Percentiles rank a stretch among this genome's conserved stretches.
Evolutionary conservation across 2,113 vertebrate species (phyloP).

Genomic region (Phoenicopterus ruber): DNA sequence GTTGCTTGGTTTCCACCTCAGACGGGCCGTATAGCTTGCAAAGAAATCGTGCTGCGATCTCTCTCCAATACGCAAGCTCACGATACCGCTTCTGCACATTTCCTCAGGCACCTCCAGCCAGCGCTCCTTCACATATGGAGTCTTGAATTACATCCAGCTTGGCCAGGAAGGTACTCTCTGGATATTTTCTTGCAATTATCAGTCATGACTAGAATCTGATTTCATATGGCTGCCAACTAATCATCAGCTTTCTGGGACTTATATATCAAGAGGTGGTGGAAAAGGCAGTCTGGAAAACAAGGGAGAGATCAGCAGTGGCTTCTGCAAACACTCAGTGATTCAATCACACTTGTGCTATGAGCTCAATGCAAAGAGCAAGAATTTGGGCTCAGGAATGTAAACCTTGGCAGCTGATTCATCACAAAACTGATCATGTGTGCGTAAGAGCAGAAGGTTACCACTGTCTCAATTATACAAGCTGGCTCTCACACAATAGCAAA

Average conservation of each 20-base stretch:
- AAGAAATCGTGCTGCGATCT: not conserved
- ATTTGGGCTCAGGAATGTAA: not conserved
- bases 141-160: not conserved
- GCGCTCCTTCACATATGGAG: not conserved
- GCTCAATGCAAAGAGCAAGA: not conserved
- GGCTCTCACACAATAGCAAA: not conserved
- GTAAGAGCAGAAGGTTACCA: not conserved
- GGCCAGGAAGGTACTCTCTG: not conserved
- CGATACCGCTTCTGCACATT: accelerated
- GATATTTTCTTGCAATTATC: conserved; percentile 14
- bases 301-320: not conserved
- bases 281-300: not conserved
- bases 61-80: not conserved
- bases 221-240: not conserved
- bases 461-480: not conserved
- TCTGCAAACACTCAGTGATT: not conserved
- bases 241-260: not conserved
- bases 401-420: not conserved
- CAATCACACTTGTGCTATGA: not conserved
- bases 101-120: not conserved
- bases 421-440: not conserved
- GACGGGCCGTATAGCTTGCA: not conserved
- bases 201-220: not conserved
- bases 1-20: not conserved
- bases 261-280: not conserved